These are phyloP conservation scores for Aporophyla lueneburgensis DNA, from an alignment of 2,888 invertebrate genomes.

Conservation along the genomic window DNA sequence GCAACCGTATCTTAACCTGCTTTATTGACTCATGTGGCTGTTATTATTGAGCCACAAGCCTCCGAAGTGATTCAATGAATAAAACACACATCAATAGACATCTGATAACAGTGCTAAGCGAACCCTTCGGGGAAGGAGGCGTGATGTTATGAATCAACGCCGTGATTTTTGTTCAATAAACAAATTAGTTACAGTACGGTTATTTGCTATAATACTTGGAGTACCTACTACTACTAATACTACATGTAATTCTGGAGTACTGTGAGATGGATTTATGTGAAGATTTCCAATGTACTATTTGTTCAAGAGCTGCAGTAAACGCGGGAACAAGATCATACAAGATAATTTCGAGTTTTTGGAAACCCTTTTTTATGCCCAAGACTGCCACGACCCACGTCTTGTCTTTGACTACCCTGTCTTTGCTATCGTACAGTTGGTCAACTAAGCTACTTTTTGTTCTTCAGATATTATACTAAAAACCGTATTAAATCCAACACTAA, in stretches of 20 bases:
- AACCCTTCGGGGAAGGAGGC: neutral
- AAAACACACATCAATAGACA: neutral
- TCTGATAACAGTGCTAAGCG: neutral
- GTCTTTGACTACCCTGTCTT: no score
- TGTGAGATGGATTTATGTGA: neutral
- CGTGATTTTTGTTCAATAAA: no score
- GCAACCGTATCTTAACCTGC: no score
- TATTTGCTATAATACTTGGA: no score
- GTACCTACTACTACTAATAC: no score
- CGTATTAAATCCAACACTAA: neutral
- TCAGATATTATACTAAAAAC: neutral
- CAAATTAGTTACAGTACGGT: no score
- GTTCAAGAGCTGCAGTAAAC: neutral
- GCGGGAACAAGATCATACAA: neutral
- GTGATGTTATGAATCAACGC: no score
- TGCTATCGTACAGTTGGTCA: no score
- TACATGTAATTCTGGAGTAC: no score
- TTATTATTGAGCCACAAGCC: no score
- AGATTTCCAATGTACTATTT: neutral
- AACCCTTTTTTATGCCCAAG: neutral
- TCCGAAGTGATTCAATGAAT: conserved; percentile 63
- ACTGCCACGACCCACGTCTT: no score
- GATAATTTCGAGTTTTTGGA: neutral
- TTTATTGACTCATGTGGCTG: no score
- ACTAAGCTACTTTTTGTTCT: neutral